Base-by-base conservation (phyloP, 2,888 invertebrate genomes). In the Cyclophora albipunctata region DNA sequence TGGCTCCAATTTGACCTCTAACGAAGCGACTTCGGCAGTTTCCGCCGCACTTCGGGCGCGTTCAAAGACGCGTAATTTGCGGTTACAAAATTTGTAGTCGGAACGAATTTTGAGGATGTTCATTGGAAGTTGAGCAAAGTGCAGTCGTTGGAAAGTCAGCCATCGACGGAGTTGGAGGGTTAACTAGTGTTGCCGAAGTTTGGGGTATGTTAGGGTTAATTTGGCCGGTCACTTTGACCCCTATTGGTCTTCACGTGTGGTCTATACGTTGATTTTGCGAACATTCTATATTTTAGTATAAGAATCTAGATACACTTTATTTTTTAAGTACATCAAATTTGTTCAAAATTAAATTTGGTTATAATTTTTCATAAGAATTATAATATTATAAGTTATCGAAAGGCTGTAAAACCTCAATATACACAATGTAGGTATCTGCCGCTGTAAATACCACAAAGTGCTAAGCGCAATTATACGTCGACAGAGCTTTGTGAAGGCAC, bases 1-100 rank as follows among this genome's bases (percentile, higher is more conserved):
- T 87, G 65, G 81, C 62, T 64, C 75, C 82, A 79, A 84, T 83
- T 78, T 71, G 78, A 75, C 71, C 78, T 70, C 81, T 85, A 85
- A 86, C 84, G 86, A 86, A 84, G 84, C 78, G 83, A 82, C 82
- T 81, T 84, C 82, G 84, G 71, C 68, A 66, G 69, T 77, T 84
- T 83, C 85, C 85, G 84, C 68, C 69, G 67, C 72, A 75, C 80
- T 77, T 79, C 75, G 76, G 73, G 42, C 45, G 53, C 73, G 69
- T 69, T 81, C 83, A 79, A 86, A 87, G 85, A 84, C 80, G 74
- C 71, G 78, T 83, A 84, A 87, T 87, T 87, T 87, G 87, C 73
- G 87, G 85, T 71, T 67, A 62, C 71, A 73, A 75, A 81, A 83
- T 81, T 83, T 80, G 82, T 75, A 72, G 74, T 71, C 64, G 67